A percentile compares a stretch with the other conserved stretches of the same genome.
Evolutionary conservation across 2,113 vertebrate species (phyloP).

Genomic region (Probosciger aterrimus): DNA sequence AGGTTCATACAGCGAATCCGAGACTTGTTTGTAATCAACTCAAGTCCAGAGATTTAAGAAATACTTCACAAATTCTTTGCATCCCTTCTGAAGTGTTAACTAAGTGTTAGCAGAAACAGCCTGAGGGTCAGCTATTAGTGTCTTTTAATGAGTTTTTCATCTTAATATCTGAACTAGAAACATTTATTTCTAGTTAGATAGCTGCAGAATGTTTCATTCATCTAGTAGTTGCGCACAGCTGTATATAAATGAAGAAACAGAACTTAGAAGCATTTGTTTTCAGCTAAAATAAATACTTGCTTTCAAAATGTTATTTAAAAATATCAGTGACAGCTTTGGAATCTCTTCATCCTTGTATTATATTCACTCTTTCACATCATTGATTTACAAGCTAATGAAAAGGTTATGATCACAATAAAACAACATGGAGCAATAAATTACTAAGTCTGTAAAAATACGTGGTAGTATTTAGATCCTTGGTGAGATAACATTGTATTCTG

Average conservation of each 20-base stretch:
- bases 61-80: background rate
- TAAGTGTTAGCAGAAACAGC: background rate
- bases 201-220: background rate
- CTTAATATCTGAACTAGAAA: background rate
- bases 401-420: slow-evolving; percentile 17
- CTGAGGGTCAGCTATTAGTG: background rate
- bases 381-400: slow-evolving; percentile 37
- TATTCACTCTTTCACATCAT: background rate
- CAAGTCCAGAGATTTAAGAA: background rate
- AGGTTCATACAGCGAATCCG: rapidly evolving
- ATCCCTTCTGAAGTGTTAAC: background rate
- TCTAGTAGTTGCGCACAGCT: slow-evolving; percentile 6
- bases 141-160: background rate
- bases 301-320: background rate
- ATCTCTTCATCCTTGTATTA: background rate
- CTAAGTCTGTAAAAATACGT: background rate
- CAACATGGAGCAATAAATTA: background rate
- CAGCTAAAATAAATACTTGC: background rate
- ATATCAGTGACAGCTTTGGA: background rate
- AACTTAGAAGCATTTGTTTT: background rate
- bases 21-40: background rate
- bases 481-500: background rate
- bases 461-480: background rate
- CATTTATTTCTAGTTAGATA: background rate
- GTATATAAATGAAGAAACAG: background rate